Evolutionary conservation across 2,113 vertebrate genomes (phyloP), one percentile per base, ranked within the genome.

Genomic region (Eublepharis macularius): DNA sequence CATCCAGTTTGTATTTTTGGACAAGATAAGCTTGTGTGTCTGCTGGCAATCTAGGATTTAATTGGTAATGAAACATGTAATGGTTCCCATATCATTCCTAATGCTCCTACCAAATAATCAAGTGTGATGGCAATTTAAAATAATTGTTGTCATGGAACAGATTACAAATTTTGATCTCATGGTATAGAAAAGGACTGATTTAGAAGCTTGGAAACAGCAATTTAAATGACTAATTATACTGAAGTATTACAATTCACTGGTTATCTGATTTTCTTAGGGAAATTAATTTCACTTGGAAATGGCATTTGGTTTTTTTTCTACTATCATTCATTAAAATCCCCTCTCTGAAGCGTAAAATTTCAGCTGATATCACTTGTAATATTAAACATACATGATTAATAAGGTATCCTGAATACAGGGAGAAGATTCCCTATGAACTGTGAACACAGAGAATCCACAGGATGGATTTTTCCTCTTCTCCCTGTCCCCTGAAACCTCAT

Each of bases 1-100:
- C 95, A 96, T 94, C 87, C 87, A 95, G 95, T 93, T 94, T 92
- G 88, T 90, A 93, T 95, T 95, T 96, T 96, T 96, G 95, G 95
- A 96, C 90, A 93, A 94, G 93, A 93, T 87, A 93, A 95, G 92
- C 85, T 91, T 82, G n/a, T 94, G 90, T 95, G 93, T 95, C 94
- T 96, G 87, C 93, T 96, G 86, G 91, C 26, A 90, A 90, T 94
- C 89, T 76, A 84, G 92, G 90, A 93, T 95, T 93, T 95, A 92
- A 89, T 91, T 94, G 93, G 92, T 89, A 94, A 86, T 87, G 93
- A 95, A 90, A 92, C 91, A 88, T 93, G 84, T 95, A 95, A 94
- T 96, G 95, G 94, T 96, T 95, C 92, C 92, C 93, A 91, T 96
- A 95, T 95, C 94, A 80, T 85, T 93, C 92, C 92, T 85, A 94